Evolutionary conservation across 2,888 invertebrate species (phyloP), one percentile per base, ranked within the genome.

Genomic region (Unio delphinus): DNA sequence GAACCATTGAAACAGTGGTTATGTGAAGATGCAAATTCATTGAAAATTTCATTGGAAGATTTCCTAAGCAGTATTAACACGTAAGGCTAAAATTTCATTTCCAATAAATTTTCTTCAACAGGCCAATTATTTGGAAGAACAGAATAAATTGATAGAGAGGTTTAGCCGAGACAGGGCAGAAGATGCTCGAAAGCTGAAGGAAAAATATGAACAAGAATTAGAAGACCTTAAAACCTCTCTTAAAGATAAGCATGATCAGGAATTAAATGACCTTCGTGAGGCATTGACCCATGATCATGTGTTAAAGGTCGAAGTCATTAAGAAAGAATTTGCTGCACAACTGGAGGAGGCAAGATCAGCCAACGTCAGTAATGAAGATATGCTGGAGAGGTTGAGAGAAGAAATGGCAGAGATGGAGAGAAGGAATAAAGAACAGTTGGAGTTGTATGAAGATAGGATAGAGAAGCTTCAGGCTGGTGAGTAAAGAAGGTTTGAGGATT

Each of bases 101-200:
- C 3, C 11, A 45, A 45, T 15, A 45, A 11, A 45, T 45, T 45
- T 45, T 15, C 45, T 28, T 61, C 30, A 61, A 6, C 18, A 34
- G 30, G 5, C 20, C 15, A 23, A 20, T 26, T 61, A 4, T 26
- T 18, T 4, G 34, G n/a, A 61, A 23, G 11, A 26, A 28, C 30
- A 64, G 55, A 55, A 64, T 45, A 45, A 45, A 15, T 45, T 45
- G 11, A 45, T 45, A 75, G 58, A 67, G 70, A 28, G 58, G 83
- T 64, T 74, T 81, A 67, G 72, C 70, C 4, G 82, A 84, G 64
- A 74, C 75, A 59, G 81, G 45, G 45, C 80, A 55, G 57, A 74
- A 58, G 83, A 84, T 55, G 76, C 78, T 18, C 75, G 79, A 34
- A 79, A 83, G 61, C 63, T 77, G 73, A 75, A 79, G 59, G 67